Conservation (phyloP, 2,888 invertebrate genomes). For the Dexiosoma caninum region DNA sequence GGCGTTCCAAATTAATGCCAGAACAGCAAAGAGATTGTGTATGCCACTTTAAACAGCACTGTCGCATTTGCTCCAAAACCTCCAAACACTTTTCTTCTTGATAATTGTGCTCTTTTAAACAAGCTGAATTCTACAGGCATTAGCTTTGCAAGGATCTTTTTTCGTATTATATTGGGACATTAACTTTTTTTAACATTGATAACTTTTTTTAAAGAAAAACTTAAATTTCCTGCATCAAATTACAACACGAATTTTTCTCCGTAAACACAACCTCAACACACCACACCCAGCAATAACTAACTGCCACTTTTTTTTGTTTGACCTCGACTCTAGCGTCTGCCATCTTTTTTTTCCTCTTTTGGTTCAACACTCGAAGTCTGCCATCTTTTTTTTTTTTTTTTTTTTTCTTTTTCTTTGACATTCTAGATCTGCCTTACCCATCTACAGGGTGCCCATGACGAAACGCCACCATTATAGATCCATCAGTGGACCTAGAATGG, state of each 20-base stretch:
- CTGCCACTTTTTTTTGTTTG: too few relatives aligned
- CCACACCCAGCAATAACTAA: too few relatives aligned
- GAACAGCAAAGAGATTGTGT: slow-evolving; percentile 84
- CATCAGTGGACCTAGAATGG: too few relatives aligned
- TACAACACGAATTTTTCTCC: background rate
- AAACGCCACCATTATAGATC: too few relatives aligned
- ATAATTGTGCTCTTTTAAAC: slow-evolving; percentile 87
- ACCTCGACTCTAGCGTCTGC: too few relatives aligned
- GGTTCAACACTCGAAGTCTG: too few relatives aligned
- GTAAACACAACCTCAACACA: too few relatives aligned
- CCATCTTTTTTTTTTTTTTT: too few relatives aligned
- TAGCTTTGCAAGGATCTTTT: slow-evolving; percentile 87
- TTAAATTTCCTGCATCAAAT: background rate
- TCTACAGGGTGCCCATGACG: too few relatives aligned
- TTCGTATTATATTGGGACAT: slow-evolving; percentile 71
- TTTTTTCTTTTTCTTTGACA: too few relatives aligned
- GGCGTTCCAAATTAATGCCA: slow-evolving; percentile 83
- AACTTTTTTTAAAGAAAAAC: background rate
- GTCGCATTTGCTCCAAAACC: slow-evolving; percentile 86
- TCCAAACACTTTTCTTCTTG: slow-evolving; percentile 86
- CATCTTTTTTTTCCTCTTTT: too few relatives aligned
- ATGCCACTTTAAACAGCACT: slow-evolving; percentile 87
- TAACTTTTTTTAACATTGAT: slow-evolving; percentile 23
- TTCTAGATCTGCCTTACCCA: too few relatives aligned
- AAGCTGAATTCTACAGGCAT: slow-evolving; percentile 88